Conservation (phyloP, 2,888 invertebrate genomes). For the Melipona beecheii region DNA sequence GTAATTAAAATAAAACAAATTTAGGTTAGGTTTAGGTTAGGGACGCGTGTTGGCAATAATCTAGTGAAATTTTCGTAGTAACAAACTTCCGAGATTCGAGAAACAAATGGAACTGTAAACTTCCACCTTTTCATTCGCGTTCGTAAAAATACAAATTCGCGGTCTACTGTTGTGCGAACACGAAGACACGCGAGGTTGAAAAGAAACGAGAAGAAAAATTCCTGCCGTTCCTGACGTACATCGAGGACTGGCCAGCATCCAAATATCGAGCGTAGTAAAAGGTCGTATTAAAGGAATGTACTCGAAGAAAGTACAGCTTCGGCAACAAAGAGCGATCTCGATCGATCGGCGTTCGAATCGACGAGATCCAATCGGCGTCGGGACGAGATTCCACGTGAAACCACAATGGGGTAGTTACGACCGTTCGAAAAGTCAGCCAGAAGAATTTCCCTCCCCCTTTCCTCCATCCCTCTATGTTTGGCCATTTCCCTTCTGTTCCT, state of each 20-base stretch:
- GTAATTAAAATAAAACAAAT: too few species aligned
- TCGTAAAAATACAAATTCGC: not conserved
- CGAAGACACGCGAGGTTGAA: not conserved
- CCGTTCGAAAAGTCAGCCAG: conserved; percentile 25
- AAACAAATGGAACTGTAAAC: too few species aligned
- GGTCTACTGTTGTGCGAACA: too few species aligned
- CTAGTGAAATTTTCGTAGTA: too few species aligned
- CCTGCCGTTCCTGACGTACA: not conserved
- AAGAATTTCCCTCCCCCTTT: not conserved
- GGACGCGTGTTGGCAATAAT: too few species aligned
- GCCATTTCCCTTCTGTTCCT: not conserved
- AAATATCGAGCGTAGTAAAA: conserved; percentile 72
- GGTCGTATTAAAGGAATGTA: conserved; percentile 65
- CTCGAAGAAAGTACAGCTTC: conserved; percentile 32
- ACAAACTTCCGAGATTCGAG: too few species aligned
- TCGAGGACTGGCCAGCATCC: conserved; percentile 69
- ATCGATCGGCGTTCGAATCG: conserved; percentile 13
- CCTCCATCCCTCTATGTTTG: not conserved
- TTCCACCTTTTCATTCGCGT: too few species aligned
- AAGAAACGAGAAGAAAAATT: not conserved
- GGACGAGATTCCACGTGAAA: not conserved
- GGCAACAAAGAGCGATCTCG: conserved; percentile 16
- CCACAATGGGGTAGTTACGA: conserved; percentile 34
- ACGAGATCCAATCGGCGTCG: not conserved
- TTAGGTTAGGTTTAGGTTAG: too few species aligned